phyloP scores from a whole-genome alignment of 2,113 vertebrate genomes.

The Syngnathus scovelli region DNA sequence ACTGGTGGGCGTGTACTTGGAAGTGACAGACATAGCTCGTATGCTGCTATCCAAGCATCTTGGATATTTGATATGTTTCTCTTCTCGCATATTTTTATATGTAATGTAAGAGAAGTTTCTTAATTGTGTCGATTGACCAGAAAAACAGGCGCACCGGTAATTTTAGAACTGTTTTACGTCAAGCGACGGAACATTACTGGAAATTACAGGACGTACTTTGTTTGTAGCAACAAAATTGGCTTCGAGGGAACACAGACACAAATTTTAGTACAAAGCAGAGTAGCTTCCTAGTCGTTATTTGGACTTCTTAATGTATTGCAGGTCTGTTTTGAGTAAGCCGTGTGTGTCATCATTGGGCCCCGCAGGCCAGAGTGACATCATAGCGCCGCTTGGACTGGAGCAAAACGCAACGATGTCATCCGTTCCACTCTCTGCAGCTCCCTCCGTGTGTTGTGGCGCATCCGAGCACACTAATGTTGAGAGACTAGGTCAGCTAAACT shows the following conservation, averaged over 20 bases:
- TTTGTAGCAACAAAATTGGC: background rate
- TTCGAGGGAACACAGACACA: background rate
- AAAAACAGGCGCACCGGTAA: conserved; percentile 44
- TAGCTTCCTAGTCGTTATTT: conserved; percentile 17
- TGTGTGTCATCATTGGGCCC: conserved; percentile 16
- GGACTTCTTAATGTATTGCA: conserved; percentile 30
- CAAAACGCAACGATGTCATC: conserved; percentile 62
- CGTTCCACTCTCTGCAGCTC: conserved; percentile 20
- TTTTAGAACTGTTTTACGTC: background rate
- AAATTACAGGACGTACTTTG: conserved; percentile 11
- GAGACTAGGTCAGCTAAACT: conserved; percentile 63
- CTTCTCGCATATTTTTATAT: background rate
- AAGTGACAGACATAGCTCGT: background rate
- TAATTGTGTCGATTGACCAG: conserved; percentile 26
- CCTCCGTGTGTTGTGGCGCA: conserved; percentile 48
- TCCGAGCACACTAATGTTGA: conserved; percentile 59
- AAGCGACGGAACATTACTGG: conserved; percentile 1
- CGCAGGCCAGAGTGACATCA: conserved; percentile 51
- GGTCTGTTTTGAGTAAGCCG: conserved; percentile 14
- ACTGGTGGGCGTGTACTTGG: background rate
- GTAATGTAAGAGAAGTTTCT: conserved; percentile 6
- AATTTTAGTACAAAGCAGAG: background rate
- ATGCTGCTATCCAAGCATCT: background rate
- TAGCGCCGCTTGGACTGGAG: conserved; percentile 41
- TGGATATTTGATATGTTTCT: background rate